Evolutionary conservation across 2,888 invertebrate species (phyloP), one percentile per base, ranked within the genome.

Genomic region (Pecten maximus): DNA sequence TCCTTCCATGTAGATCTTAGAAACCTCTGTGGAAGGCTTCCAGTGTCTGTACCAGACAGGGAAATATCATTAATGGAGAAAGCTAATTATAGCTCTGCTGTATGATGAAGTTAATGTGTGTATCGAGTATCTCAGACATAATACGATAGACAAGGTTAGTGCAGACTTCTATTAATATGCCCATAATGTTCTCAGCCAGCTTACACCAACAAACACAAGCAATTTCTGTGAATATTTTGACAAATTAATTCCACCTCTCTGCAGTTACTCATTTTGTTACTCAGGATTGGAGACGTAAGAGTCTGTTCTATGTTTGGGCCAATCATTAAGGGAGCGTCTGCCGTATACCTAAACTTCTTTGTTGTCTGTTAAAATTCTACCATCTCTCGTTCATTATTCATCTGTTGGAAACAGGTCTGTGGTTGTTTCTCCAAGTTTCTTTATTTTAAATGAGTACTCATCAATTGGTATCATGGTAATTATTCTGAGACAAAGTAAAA

Each of bases 71-170:
- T 60, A 60, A 60, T 60, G 60, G 60, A 60, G 28, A 28, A 60
- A 60, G 60, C 60, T 60, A 60, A 60, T 60, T 60, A 60, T 60
- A 60, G 60, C n/a, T 60, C 60, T 60, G n/a, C 60, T n/a, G 60
- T 60, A 60, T 60, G 60, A 60, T 60, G 60, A 60, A 60, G 60
- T 60, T 60, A 28, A 28, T 60, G 60, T 60, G 60, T n/a, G 28
- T 28, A 60, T 60, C 60, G n/a, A 60, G 28, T n/a, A 16, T 60
- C 60, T 60, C 28, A 28, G 60, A 28, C 28, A 60, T 60, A 60
- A 60, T 60, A 28, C 60, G n/a, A 60, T 60, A 60, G 60, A 60
- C 60, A 60, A 60, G 60, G 60, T n/a, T 54, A 54, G 19, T 54
- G 50, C 50, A 54, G 50, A 54, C 15, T 54, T 60, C 60, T 60